Base-by-base conservation (phyloP, 2,797 vertebrate genomes). In the Spinibarbus caldwelli region DNA sequence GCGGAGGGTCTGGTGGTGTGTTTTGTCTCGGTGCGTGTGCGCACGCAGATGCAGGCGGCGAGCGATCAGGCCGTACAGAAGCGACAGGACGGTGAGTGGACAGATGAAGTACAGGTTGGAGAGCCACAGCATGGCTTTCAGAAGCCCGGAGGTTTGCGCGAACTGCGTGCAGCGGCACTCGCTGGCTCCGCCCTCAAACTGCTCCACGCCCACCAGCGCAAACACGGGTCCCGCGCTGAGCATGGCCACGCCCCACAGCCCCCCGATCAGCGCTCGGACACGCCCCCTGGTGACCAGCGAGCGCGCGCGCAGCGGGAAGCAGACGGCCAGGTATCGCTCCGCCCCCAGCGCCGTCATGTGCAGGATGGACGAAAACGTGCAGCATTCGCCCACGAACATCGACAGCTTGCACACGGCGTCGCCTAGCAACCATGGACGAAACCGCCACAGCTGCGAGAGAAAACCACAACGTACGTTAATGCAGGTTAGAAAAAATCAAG, bases 31-130 rank as follows among this genome's bases (percentile, higher is more conserved):
- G 47, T 86, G 86, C 5, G 49, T 43, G 34, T 90, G 91, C 3
- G 91, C 91, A 1, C 92, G 95, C 36, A 91, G 91, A 89, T 93
- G 95, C 76, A 96, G 93, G 0, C 94, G 94, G 36, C 94, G 93
- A 70, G 95, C 95, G 78, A 96, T 96, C 76, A 96, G 93, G 68
- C 93, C 92, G 67, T 96, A 96, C 29, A 96, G 94, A 80, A 96
- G 89, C 0, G 90, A 93, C 80, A 96, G 89, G 78, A 95, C 91
- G 38, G 93, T 91, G 73, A 96, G 85, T 0, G 96, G 95, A 0
- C 96, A 80, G 83, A 96, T 91, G 91, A 96, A 97, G 90, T 96
- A 96, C n/a, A 96, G 73, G 84, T 96, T 96, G 47, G 95, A 96
- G 34, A 96, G 91, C 90, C 96, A 93, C 87, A 93, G 93, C 96